phyloP scores from a whole-genome alignment of 2,888 invertebrate species.

The Hanleya hanleyi region DNA sequence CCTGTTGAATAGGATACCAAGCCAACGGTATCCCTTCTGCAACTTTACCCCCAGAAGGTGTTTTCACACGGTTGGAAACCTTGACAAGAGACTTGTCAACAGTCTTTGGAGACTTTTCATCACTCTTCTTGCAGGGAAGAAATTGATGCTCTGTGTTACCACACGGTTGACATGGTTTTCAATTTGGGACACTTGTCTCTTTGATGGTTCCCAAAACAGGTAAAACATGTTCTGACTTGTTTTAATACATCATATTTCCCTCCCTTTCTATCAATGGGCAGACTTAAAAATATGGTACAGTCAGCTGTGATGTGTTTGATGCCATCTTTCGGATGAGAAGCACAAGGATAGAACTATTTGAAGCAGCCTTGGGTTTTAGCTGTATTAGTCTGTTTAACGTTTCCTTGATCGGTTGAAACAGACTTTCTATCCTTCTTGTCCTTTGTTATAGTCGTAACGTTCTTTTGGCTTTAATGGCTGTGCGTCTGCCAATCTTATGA shows the following conservation, averaged over 20 bases:
- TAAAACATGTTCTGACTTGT: not conserved
- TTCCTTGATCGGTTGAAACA: no score
- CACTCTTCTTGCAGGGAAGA: not conserved
- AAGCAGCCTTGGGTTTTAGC: no score
- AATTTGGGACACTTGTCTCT: not conserved
- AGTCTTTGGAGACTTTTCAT: not conserved
- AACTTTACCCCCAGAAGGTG: no score
- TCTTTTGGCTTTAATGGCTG: no score
- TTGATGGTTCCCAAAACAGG: not conserved
- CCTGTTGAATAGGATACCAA: no score
- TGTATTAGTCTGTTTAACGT: no score
- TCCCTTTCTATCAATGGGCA: not conserved
- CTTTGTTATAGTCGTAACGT: no score
- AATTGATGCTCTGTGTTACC: not conserved
- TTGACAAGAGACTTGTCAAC: no score
- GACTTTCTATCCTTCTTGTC: no score
- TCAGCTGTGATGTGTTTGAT: not conserved
- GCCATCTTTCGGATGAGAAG: not conserved
- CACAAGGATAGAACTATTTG: not conserved
- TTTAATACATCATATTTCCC: not conserved
- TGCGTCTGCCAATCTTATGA: not conserved
- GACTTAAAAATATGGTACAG: not conserved
- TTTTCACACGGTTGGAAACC: not conserved
- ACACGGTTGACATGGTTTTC: not conserved
- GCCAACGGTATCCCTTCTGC: no score